Conservation (phyloP, 2,113 vertebrate species). For the Larimichthys polyactis region DNA sequence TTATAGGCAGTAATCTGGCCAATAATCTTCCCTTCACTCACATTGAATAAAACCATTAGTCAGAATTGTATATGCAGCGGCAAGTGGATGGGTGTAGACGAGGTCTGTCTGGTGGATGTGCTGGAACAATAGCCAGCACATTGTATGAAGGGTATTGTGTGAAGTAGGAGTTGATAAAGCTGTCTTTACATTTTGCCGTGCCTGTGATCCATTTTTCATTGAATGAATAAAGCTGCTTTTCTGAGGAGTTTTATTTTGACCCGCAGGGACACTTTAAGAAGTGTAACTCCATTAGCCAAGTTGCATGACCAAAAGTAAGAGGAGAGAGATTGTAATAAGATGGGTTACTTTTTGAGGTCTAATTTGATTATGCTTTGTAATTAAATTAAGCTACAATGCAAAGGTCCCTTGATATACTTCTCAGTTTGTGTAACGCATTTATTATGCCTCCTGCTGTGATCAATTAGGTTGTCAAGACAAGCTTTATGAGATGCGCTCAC, state of each 20-base stretch:
- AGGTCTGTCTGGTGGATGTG: neutral
- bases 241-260: constrained; percentile 30
- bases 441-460: constrained; percentile 77
- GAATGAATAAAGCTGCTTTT: constrained; percentile 12
- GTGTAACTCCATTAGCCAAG: constrained; percentile 46
- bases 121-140: constrained; percentile 3
- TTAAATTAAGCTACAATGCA: constrained; percentile 75
- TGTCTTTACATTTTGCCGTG: neutral
- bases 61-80: constrained; percentile 54
- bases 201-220: neutral
- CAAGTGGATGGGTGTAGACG: constrained; percentile 16
- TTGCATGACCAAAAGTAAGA: constrained; percentile 34
- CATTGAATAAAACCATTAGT: constrained; percentile 62
- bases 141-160: neutral
- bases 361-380: constrained; percentile 76
- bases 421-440: constrained; percentile 68
- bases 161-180: neutral
- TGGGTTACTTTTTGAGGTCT: constrained; percentile 57
- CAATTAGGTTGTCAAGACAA: constrained; percentile 80
- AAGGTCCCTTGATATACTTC: constrained; percentile 68
- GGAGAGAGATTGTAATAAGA: constrained; percentile 47
- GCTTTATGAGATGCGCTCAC: constrained; percentile 76
- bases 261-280: constrained; percentile 12
- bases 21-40: constrained; percentile 57
- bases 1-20: constrained; percentile 52